Conservation (phyloP, 2,797 vertebrate genomes). For the Hypotaenidia okinawae region DNA sequence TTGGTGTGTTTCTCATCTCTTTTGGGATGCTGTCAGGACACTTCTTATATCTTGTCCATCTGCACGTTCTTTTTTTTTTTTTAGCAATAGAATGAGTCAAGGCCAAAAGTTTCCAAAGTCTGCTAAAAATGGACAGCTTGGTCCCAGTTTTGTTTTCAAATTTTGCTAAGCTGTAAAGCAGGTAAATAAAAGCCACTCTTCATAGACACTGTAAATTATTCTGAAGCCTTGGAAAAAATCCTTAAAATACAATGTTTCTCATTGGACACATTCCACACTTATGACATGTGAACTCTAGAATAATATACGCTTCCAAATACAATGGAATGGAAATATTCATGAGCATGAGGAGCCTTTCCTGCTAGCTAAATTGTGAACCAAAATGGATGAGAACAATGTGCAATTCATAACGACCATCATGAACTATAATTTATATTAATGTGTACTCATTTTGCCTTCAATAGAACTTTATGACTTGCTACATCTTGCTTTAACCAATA, state of each 20-base stretch:
- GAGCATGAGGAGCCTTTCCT: background rate
- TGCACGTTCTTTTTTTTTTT: background rate
- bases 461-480: background rate
- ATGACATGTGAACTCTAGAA: background rate
- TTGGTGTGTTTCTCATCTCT: background rate
- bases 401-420: background rate
- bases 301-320: slow-evolving; percentile 10
- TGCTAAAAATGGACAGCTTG: background rate
- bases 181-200: background rate
- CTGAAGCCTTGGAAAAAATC: background rate
- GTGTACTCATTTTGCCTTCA: background rate
- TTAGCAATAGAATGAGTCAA: background rate
- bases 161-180: background rate
- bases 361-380: background rate
- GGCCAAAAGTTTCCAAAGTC: background rate
- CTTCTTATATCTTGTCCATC: background rate
- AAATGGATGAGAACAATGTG: slow-evolving; percentile 13
- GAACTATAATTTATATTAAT: background rate
- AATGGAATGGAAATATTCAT: slow-evolving; percentile 37
- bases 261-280: slow-evolving; percentile 20
- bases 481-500: slow-evolving; percentile 3
- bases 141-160: background rate
- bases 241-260: background rate
- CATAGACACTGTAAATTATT: background rate
- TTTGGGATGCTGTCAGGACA: background rate